Percentiles rank a stretch among this genome's conserved stretches.
Conservation (phyloP, 2,888 invertebrate genomes). For the Halocaridina rubra region DNA sequence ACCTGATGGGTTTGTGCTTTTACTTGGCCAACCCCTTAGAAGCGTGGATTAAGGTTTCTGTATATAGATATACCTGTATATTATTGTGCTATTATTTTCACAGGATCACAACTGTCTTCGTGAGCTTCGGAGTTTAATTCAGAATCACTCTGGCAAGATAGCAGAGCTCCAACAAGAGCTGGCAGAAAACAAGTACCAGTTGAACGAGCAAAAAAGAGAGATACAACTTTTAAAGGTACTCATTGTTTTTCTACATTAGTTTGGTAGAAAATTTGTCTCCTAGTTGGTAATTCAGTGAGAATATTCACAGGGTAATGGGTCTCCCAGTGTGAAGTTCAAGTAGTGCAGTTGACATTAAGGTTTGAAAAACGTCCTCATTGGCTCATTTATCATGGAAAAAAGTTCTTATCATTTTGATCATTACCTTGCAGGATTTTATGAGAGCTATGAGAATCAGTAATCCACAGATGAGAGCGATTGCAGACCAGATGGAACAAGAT, state of each 20-base stretch:
- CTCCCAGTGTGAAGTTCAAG: no score
- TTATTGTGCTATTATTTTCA: no score
- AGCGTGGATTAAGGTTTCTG: no score
- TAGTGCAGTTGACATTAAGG: no score
- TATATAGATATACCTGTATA: no score
- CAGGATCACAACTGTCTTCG: constrained; percentile 92
- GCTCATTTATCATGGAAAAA: no score
- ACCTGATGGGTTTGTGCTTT: no score
- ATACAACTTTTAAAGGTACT: constrained; percentile 84
- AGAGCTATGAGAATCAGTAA: constrained; percentile 91
- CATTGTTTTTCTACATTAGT: background rate
- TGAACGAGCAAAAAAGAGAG: constrained; percentile 90
- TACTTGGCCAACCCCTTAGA: no score
- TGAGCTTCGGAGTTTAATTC: constrained; percentile 85
- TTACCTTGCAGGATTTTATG: constrained; percentile 82
- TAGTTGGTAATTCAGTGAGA: no score
- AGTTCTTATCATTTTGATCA: no score
- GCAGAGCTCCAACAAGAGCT: constrained; percentile 88
- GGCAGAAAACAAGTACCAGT: constrained; percentile 85
- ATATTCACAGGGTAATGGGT: no score
- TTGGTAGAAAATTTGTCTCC: background rate
- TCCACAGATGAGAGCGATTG: constrained; percentile 90
- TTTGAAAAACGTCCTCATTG: no score
- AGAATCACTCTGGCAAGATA: constrained; percentile 87
- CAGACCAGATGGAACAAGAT: constrained; percentile 94